These are phyloP conservation scores for Syrphus vitripennis DNA, from an alignment of 2,888 invertebrate species.

Conservation along the genomic window DNA sequence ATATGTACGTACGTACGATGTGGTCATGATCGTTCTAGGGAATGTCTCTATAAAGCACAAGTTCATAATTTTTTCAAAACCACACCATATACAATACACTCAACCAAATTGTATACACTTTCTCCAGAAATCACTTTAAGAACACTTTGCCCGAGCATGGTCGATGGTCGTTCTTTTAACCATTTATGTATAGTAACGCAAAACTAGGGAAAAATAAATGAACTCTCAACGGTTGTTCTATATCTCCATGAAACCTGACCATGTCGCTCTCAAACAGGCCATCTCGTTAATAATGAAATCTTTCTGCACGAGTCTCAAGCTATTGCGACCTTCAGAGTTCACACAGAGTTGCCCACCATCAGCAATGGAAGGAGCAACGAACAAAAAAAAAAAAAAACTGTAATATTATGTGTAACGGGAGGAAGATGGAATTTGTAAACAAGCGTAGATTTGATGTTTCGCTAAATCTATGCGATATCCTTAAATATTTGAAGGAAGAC, in stretches of 20 bases:
- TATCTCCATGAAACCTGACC: slow-evolving; percentile 24
- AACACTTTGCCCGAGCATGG: slow-evolving; percentile 2
- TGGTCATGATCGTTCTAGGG: background rate
- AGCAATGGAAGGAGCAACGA: background rate
- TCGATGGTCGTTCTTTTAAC: slow-evolving; percentile 35
- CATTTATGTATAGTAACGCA: slow-evolving; percentile 61
- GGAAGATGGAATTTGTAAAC: slow-evolving; percentile 70
- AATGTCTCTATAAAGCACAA: slow-evolving; percentile 32
- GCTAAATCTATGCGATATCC: slow-evolving; percentile 71
- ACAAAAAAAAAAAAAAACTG: background rate
- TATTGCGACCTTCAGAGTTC: slow-evolving; percentile 25
- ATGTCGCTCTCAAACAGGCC: slow-evolving; percentile 37
- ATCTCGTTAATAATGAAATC: slow-evolving; percentile 68
- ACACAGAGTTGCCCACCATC: background rate
- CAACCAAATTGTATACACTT: background rate
- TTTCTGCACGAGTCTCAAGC: slow-evolving; percentile 55
- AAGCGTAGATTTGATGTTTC: slow-evolving; percentile 69
- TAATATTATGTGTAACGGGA: slow-evolving; percentile 7
- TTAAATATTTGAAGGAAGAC: slow-evolving; percentile 71
- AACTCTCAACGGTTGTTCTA: slow-evolving; percentile 54
- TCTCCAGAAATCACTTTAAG: slow-evolving; percentile 21
- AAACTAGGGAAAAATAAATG: slow-evolving; percentile 69
- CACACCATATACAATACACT: background rate
- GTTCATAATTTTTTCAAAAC: slow-evolving; percentile 32
- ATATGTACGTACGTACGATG: background rate